Conservation (phyloP, 2,113 vertebrate genomes). For the Microcebus griseorufus region DNA sequence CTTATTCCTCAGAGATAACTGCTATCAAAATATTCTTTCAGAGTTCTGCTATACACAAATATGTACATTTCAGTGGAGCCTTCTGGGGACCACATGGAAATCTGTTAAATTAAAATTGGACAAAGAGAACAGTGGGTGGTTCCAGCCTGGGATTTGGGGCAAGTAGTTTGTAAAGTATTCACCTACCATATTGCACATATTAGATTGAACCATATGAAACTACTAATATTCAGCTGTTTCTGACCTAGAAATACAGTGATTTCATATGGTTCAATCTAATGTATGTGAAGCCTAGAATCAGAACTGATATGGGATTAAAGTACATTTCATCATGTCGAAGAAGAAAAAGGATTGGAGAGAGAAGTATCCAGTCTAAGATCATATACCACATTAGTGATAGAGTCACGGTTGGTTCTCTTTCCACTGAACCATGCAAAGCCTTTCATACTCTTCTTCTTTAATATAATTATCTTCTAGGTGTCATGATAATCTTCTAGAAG, state of each 20-base stretch:
- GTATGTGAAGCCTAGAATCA: background rate
- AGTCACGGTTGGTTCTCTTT: background rate
- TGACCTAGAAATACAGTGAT: background rate
- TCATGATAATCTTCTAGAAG: background rate
- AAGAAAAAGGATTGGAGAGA: background rate
- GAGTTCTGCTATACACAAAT: background rate
- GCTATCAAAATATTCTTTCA: constrained; percentile 20
- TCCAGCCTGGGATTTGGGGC: background rate
- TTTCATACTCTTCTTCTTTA: background rate
- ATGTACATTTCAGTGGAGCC: background rate
- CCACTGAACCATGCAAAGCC: background rate
- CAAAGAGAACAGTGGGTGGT: background rate
- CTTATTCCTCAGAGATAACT: constrained; percentile 14
- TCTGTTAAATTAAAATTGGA: background rate
- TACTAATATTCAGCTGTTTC: background rate
- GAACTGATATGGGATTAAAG: background rate
- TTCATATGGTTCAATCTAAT: background rate
- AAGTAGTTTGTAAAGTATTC: background rate
- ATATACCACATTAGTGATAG: background rate
- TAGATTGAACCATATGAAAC: background rate
- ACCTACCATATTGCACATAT: background rate
- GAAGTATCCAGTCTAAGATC: background rate
- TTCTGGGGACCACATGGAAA: background rate
- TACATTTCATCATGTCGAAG: background rate
- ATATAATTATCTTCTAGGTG: background rate